These are phyloP conservation scores for Habrosyne pyritoides DNA, from an alignment of 2,888 invertebrate genomes.

Conservation along the genomic window DNA sequence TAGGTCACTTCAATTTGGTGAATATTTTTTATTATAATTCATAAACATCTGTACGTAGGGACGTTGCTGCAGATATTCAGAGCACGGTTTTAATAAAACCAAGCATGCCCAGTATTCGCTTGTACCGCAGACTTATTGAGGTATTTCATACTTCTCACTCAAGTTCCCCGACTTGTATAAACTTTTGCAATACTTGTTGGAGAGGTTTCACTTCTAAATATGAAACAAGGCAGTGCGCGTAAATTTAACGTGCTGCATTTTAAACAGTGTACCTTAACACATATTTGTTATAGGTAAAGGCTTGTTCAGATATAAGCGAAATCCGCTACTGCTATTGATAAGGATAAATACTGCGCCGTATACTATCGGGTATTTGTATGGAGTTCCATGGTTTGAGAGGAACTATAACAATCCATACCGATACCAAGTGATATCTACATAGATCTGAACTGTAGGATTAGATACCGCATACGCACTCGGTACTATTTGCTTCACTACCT, in stretches of 20 bases:
- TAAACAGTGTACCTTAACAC: background rate
- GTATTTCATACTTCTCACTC: constrained; percentile 10
- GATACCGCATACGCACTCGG: too few relatives aligned
- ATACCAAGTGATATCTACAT: too few relatives aligned
- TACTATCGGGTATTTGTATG: too few relatives aligned
- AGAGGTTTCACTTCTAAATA: background rate
- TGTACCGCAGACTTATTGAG: constrained; percentile 30
- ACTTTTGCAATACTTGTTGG: constrained; percentile 7
- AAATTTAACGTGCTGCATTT: background rate
- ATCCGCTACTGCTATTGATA: too few relatives aligned
- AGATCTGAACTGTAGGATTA: too few relatives aligned
- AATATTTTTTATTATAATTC: constrained; percentile 8
- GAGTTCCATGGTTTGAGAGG: too few relatives aligned
- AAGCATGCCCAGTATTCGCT: constrained; percentile 29
- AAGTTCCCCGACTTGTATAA: background rate
- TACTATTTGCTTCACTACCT: too few relatives aligned
- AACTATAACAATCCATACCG: too few relatives aligned
- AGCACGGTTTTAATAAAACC: constrained; percentile 49
- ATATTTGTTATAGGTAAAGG: background rate
- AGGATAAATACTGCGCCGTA: too few relatives aligned
- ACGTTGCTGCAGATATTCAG: constrained; percentile 27
- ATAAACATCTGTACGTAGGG: constrained; percentile 19
- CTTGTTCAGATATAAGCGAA: too few relatives aligned
- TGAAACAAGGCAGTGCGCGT: background rate
- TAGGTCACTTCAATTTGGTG: too few relatives aligned